These are phyloP conservation scores for Metellina segmentata DNA, from an alignment of 2,888 invertebrate species.

Conservation along the genomic window DNA sequence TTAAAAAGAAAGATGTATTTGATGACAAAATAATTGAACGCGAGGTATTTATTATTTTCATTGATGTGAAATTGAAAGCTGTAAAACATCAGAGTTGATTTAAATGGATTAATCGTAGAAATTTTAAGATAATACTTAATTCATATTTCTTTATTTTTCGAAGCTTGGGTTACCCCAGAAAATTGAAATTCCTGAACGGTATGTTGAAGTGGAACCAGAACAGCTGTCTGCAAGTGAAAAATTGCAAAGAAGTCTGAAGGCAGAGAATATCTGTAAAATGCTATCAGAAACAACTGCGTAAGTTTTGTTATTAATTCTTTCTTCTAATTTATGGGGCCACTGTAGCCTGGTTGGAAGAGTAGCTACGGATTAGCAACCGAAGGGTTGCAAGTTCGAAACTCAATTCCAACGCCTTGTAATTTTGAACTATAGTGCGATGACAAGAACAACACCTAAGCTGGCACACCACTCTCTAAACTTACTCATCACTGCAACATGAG, in stretches of 20 bases:
- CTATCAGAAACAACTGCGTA: constrained; percentile 77
- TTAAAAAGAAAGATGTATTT: constrained; percentile 85
- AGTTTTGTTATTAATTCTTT: not conserved
- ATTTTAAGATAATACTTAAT: not conserved
- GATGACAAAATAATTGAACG: constrained; percentile 92
- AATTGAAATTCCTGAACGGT: constrained; percentile 78
- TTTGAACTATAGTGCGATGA: too few relatives aligned
- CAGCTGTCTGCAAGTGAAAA: constrained; percentile 77
- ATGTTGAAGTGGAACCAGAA: constrained; percentile 77
- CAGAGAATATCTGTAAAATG: constrained; percentile 78
- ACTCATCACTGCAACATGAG: too few relatives aligned
- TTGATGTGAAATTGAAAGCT: not conserved
- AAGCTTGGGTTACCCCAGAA: constrained; percentile 86
- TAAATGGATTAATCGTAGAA: not conserved
- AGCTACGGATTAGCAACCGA: too few relatives aligned
- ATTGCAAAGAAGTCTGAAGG: constrained; percentile 76
- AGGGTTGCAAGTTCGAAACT: too few relatives aligned
- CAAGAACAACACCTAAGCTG: too few relatives aligned
- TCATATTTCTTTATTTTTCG: constrained; percentile 79
- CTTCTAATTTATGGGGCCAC: not conserved
- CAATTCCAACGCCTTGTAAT: too few relatives aligned
- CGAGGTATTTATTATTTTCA: constrained; percentile 80
- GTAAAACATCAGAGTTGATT: not conserved
- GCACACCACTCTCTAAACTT: too few relatives aligned
- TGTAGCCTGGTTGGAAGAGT: not conserved